These are phyloP conservation scores for Pomatostomus ruficeps DNA, from an alignment of 2,113 vertebrate genomes.

Conservation along the genomic window DNA sequence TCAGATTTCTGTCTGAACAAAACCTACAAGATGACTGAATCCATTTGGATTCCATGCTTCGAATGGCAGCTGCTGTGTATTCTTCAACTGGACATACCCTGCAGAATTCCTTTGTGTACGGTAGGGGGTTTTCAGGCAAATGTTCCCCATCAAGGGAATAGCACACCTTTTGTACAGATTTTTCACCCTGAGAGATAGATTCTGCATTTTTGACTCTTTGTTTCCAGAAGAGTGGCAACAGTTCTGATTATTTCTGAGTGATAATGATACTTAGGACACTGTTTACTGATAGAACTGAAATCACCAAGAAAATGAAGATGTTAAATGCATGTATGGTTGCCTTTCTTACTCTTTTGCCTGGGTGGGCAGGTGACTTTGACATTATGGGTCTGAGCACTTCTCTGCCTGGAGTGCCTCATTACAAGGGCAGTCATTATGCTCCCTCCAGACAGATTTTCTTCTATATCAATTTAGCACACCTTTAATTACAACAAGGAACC, in stretches of 20 bases:
- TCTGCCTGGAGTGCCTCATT: not conserved
- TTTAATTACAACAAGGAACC: constrained; percentile 17
- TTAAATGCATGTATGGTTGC: not conserved
- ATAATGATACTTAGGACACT: not conserved
- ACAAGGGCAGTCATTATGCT: not conserved
- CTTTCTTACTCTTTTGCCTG: not conserved
- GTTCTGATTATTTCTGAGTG: not conserved
- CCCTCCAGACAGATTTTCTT: constrained; percentile 30
- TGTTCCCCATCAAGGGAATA: not conserved
- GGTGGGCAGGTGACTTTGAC: not conserved
- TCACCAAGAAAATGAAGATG: not conserved
- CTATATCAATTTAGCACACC: not conserved
- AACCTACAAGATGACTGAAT: not conserved
- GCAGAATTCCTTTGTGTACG: not conserved
- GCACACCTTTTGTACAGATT: not conserved
- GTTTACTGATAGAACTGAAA: not conserved
- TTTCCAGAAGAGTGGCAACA: not conserved
- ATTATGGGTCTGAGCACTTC: not conserved
- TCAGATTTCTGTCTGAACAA: not conserved
- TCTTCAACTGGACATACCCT: not conserved
- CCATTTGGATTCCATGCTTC: not conserved
- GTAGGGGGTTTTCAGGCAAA: not conserved
- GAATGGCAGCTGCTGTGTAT: not conserved
- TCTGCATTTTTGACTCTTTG: not conserved
- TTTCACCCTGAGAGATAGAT: not conserved